phyloP scores from a whole-genome alignment of 2,888 invertebrate species.

The Drosophila anomalipes region DNA sequence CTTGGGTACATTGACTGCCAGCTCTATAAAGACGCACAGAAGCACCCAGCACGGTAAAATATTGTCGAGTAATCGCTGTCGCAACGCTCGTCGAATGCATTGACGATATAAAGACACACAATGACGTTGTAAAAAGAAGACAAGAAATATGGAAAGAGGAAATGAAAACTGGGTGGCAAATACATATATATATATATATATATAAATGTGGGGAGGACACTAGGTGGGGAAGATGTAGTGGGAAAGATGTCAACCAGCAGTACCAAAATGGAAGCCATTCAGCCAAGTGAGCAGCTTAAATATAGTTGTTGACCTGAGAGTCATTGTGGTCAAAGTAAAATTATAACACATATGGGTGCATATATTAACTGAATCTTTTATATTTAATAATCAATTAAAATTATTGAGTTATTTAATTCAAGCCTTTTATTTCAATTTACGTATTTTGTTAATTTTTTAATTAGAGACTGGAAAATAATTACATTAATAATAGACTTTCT shows the following conservation, averaged over 20 bases:
- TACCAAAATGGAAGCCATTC: conserved; percentile 26
- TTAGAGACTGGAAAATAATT: neutral
- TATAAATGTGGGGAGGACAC: neutral
- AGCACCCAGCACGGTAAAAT: conserved; percentile 65
- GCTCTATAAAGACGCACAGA: conserved; percentile 45
- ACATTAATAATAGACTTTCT: neutral
- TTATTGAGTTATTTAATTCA: neutral
- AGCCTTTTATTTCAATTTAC: neutral
- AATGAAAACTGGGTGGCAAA: conserved; percentile 8
- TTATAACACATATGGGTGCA: neutral
- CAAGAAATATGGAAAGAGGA: neutral
- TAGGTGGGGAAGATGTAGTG: conserved; percentile 34
- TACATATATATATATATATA: conserved; percentile 1
- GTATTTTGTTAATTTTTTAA: neutral
- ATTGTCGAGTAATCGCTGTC: conserved; percentile 82
- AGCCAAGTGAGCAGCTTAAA: conserved; percentile 45
- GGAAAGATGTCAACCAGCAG: conserved; percentile 46
- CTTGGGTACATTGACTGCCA: conserved; percentile 49
- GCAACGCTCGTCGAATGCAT: conserved; percentile 60
- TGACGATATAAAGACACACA: conserved; percentile 64
- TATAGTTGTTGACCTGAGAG: conserved; percentile 20
- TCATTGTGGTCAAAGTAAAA: conserved; percentile 6
- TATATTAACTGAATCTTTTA: neutral
- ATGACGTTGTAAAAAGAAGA: conserved; percentile 55
- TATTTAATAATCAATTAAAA: neutral